Percentiles rank a stretch among this genome's conserved stretches.
These are phyloP conservation scores for Cheumatopsyche charites DNA, from an alignment of 1,140 invertebrate species.

Conservation along the genomic window DNA sequence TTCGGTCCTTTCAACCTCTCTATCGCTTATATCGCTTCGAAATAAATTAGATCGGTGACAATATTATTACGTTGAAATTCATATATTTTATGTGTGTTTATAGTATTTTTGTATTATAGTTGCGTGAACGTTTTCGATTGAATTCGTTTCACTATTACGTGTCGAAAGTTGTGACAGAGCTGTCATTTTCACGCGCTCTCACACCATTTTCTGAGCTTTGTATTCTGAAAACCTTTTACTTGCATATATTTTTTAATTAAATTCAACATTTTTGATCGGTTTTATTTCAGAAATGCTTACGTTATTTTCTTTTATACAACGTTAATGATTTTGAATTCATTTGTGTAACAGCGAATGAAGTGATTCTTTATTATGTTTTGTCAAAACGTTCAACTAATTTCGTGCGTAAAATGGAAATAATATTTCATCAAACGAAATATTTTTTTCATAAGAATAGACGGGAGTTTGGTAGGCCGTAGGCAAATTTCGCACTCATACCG, in stretches of 20 bases:
- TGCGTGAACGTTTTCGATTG: too few species aligned
- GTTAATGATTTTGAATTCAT: too few species aligned
- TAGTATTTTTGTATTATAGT: background rate
- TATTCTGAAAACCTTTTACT: too few species aligned
- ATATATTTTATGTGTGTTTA: background rate
- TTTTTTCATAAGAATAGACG: background rate
- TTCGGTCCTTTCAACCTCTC: background rate
- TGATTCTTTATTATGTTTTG: background rate
- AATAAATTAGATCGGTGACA: constrained; percentile 25
- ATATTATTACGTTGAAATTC: constrained; percentile 2
- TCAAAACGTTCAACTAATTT: constrained; percentile 18
- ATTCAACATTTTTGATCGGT: too few species aligned
- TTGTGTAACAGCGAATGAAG: background rate
- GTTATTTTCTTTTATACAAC: too few species aligned
- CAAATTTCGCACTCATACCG: constrained; percentile 7
- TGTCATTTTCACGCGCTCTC: too few species aligned
- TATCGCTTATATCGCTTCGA: background rate
- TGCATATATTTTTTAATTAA: too few species aligned
- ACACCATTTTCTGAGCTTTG: too few species aligned
- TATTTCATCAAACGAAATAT: background rate
- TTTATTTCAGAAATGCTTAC: too few species aligned
- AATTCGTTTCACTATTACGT: too few species aligned
- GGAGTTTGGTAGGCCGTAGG: constrained; percentile 11
- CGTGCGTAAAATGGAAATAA: background rate
- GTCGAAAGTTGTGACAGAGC: too few species aligned